These are phyloP conservation scores for Calosoma granatense DNA, from an alignment of 1,140 invertebrate genomes.

Conservation along the genomic window DNA sequence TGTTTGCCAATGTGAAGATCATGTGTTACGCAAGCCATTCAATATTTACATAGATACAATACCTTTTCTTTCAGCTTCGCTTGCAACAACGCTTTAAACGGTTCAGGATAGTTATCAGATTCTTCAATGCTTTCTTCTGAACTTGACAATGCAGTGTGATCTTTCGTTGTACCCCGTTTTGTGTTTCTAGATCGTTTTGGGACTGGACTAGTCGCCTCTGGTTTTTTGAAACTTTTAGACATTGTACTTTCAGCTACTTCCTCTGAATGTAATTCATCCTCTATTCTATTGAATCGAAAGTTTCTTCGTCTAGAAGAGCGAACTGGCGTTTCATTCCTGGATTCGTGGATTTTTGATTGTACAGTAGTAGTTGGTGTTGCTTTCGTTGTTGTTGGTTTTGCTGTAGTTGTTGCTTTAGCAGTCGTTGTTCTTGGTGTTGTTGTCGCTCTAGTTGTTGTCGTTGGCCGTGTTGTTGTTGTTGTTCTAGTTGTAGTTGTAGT, in stretches of 20 bases:
- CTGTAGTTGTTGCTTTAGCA: slow-evolving; percentile 26
- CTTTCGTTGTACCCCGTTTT: slow-evolving; percentile 11
- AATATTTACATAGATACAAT: not conserved
- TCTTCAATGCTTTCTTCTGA: slow-evolving; percentile 28
- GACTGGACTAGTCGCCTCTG: not conserved
- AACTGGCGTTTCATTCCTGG: not conserved
- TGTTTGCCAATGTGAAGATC: too few species aligned
- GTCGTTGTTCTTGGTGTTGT: slow-evolving; percentile 22
- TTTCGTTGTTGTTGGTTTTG: slow-evolving; percentile 14
- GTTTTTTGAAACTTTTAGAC: not conserved
- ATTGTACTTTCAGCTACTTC: not conserved
- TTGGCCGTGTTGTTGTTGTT: too few species aligned
- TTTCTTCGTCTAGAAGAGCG: not conserved
- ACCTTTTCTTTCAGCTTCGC: slow-evolving; percentile 24
- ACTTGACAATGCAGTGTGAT: slow-evolving; percentile 15
- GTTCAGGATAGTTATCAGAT: slow-evolving; percentile 30
- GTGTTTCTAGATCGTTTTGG: not conserved
- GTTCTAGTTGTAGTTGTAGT: too few species aligned
- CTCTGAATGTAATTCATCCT: not conserved
- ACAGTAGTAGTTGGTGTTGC: too few species aligned
- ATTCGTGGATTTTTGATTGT: slow-evolving; percentile 3
- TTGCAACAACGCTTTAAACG: slow-evolving; percentile 30
- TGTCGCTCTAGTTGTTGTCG: not conserved
- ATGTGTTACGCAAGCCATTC: too few species aligned
- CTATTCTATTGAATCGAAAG: not conserved